Conservation (phyloP, 2,888 invertebrate genomes). For the Macrosiphum euphorbiae region DNA sequence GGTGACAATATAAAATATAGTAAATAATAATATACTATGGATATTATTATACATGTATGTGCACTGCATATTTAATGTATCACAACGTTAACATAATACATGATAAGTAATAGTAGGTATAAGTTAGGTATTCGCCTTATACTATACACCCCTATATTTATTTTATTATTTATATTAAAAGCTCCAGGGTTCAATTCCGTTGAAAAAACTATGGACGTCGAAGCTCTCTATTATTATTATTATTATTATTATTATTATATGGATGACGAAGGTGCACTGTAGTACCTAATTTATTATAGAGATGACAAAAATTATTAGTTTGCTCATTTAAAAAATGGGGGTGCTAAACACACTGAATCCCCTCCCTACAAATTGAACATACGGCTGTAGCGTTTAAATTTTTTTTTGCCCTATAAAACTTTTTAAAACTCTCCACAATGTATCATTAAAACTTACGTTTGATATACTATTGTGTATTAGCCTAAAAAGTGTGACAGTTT, state of each 20-base stretch:
- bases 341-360: too few relatives aligned
- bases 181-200: not conserved
- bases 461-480: not conserved
- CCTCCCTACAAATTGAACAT: not conserved
- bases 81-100: not conserved
- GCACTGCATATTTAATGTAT: not conserved
- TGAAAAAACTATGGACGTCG: too few relatives aligned
- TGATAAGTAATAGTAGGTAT: not conserved
- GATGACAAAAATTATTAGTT: too few relatives aligned
- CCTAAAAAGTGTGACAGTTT: not conserved
- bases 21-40: not conserved
- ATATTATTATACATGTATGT: not conserved
- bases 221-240: too few relatives aligned
- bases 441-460: not conserved
- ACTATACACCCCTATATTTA: not conserved
- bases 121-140: not conserved
- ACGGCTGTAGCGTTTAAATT: not conserved
- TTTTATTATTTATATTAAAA: not conserved
- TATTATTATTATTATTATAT: too few relatives aligned
- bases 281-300: too few relatives aligned
- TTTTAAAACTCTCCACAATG: not conserved
- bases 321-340: too few relatives aligned
- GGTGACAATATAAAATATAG: not conserved
- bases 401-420: not conserved
- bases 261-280: too few relatives aligned